These are phyloP conservation scores for Hoplodrina blanda DNA, from an alignment of 2,888 invertebrate species.

Conservation along the genomic window DNA sequence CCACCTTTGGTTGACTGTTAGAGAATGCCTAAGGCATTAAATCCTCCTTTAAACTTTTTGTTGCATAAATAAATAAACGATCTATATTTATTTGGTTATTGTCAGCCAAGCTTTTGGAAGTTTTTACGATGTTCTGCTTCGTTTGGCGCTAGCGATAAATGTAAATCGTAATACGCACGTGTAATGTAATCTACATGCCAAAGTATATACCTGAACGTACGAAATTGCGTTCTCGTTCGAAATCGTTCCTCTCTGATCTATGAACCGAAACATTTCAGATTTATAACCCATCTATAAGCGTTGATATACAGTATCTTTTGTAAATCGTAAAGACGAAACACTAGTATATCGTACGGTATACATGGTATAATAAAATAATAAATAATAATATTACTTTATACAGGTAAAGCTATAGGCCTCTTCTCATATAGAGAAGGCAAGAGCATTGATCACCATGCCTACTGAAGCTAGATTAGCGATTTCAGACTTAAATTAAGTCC, in stretches of 20 bases:
- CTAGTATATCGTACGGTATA: conserved; percentile 42
- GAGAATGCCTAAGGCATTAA: no score
- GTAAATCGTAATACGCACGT: conserved; percentile 46
- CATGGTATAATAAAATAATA: conserved; percentile 41
- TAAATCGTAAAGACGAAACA: conserved; percentile 42
- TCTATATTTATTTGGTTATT: conserved; percentile 28
- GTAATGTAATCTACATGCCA: conserved; percentile 26
- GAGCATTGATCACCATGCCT: no score
- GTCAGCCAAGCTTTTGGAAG: conserved; percentile 1
- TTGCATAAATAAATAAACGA: neutral
- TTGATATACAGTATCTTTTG: conserved; percentile 48
- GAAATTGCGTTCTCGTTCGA: conserved; percentile 38
- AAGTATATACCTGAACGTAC: conserved; percentile 37
- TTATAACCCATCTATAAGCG: conserved; percentile 41
- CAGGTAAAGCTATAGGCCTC: no score
- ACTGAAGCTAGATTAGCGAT: no score
- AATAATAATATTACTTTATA: no score
- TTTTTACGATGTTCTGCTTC: conserved; percentile 35
- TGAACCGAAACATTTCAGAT: conserved; percentile 53
- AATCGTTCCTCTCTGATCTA: conserved; percentile 48
- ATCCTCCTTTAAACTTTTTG: no score
- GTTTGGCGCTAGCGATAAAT: conserved; percentile 45
- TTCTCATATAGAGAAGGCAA: no score
- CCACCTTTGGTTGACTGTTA: no score
- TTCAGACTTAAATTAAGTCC: no score